Percentiles rank a stretch among this genome's conserved stretches.
These are phyloP conservation scores for Avahi laniger DNA, from an alignment of 2,797 vertebrate species.

Conservation along the genomic window DNA sequence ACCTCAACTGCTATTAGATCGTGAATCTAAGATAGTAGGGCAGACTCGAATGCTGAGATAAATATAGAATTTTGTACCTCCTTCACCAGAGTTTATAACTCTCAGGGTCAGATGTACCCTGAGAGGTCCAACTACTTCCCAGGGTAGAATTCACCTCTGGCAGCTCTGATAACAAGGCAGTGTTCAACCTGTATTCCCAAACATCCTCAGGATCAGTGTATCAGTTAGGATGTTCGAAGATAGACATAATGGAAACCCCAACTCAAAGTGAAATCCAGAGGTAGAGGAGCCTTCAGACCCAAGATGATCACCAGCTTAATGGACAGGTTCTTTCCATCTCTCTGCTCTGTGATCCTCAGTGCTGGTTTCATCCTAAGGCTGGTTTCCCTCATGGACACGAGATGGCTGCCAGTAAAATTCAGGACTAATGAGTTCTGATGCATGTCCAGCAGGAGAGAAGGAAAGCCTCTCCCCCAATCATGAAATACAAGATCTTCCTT, in stretches of 20 bases:
- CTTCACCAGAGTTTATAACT: not conserved
- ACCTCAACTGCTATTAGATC: not conserved
- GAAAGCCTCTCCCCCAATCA: not conserved
- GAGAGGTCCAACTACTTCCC: not conserved
- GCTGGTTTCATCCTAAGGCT: not conserved
- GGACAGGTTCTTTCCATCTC: not conserved
- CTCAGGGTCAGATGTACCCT: not conserved
- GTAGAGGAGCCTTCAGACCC: not conserved
- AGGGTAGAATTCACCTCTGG: not conserved
- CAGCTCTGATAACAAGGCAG: not conserved
- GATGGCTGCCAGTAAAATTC: constrained; percentile 1
- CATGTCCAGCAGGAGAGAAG: not conserved
- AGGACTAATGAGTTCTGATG: not conserved
- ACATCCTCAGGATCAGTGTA: not conserved
- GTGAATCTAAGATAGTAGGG: constrained; percentile 13
- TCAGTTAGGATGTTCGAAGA: not conserved
- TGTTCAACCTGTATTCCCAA: not conserved
- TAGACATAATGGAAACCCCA: not conserved
- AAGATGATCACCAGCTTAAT: not conserved
- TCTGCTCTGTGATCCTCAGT: not conserved
- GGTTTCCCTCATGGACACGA: not conserved
- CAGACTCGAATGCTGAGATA: not conserved
- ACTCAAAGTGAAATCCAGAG: not conserved
- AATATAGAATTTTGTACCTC: constrained; percentile 33
- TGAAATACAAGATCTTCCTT: not conserved